These are phyloP conservation scores for Sterna hirundo DNA, from an alignment of 2,113 vertebrate genomes.

Conservation along the genomic window DNA sequence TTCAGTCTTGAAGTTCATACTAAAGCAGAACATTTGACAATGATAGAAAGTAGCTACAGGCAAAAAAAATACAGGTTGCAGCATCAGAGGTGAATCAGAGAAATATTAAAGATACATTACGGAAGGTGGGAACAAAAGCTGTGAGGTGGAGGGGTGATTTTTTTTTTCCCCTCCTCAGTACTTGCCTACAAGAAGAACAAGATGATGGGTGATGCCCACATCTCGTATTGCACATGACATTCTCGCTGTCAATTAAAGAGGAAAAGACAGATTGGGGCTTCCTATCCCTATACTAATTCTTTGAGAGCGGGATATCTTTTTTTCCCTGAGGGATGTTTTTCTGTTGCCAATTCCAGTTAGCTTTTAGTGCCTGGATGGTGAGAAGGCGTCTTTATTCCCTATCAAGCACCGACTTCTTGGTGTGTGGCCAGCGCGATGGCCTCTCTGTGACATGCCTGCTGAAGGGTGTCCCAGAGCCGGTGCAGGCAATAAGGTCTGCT, in stretches of 20 bases:
- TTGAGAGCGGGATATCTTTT: not conserved
- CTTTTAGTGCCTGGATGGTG: not conserved
- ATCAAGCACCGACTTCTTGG: not conserved
- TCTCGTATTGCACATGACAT: not conserved
- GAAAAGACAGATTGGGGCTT: not conserved
- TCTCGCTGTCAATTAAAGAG: not conserved
- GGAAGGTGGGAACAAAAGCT: not conserved
- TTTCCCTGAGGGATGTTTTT: not conserved
- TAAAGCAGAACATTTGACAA: not conserved
- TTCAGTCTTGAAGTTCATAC: not conserved
- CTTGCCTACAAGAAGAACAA: not conserved
- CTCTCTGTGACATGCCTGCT: not conserved
- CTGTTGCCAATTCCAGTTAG: not conserved
- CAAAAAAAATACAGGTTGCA: not conserved
- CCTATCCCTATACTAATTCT: not conserved
- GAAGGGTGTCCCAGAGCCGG: not conserved
- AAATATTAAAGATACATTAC: not conserved
- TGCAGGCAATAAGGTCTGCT: not conserved
- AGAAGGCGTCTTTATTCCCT: not conserved
- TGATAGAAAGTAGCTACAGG: not conserved
- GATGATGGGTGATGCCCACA: not conserved
- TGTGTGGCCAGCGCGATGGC: rapidly evolving
- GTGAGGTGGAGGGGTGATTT: not conserved
- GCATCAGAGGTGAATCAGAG: not conserved
- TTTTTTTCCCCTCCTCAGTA: not conserved